A percentile compares a stretch with the other conserved stretches of the same genome.
Evolutionary conservation across 2,797 vertebrate genomes (phyloP).

Genomic region (Falco cherrug): DNA sequence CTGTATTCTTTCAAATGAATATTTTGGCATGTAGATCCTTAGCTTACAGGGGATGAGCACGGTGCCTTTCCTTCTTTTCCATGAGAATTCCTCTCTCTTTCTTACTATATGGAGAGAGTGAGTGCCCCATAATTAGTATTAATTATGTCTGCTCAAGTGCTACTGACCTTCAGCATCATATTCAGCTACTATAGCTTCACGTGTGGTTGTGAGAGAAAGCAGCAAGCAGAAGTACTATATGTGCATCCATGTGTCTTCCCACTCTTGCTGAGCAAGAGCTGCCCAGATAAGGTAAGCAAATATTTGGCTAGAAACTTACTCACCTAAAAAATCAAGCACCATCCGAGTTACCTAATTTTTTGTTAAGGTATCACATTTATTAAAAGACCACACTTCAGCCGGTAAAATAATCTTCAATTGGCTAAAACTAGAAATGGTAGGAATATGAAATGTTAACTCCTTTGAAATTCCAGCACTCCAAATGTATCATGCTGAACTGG

Average conservation of each 20-base stretch:
- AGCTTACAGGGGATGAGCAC: not conserved
- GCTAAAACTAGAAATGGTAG: not conserved
- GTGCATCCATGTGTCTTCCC: slow-evolving; percentile 74
- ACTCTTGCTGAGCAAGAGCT: slow-evolving; percentile 80
- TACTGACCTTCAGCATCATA: not conserved
- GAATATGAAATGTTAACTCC: not conserved
- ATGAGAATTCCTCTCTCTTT: not conserved
- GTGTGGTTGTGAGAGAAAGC: slow-evolving; percentile 75
- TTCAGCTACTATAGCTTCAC: slow-evolving; percentile 72
- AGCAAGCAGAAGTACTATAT: not conserved
- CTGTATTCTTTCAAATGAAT: not conserved
- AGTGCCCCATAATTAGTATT: not conserved
- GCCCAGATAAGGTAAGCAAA: slow-evolving; percentile 76
- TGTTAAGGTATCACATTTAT: not conserved
- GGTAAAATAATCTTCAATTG: not conserved
- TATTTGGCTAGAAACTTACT: not conserved
- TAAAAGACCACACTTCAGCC: not conserved
- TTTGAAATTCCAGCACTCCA: not conserved
- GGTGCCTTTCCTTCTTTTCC: not conserved
- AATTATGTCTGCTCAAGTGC: not conserved
- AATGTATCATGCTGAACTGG: not conserved
- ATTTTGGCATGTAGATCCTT: not conserved
- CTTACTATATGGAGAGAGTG: not conserved
- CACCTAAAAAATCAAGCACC: not conserved
- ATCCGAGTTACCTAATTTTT: not conserved